Base-by-base conservation (phyloP, 2,113 vertebrate species). In the Chloropsis hardwickii region DNA sequence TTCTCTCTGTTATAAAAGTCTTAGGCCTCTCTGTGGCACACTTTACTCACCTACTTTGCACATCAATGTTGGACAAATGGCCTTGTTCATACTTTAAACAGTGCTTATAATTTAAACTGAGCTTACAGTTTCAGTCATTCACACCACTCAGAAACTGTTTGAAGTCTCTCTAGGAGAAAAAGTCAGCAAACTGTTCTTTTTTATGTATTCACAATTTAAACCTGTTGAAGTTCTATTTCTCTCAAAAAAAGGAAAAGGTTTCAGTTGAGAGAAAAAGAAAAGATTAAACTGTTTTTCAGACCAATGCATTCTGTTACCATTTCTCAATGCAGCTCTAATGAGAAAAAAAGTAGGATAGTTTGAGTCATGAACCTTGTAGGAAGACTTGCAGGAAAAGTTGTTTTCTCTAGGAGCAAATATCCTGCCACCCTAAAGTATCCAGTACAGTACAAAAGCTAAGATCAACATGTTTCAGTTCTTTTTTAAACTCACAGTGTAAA, bases 1-100 rank as follows among this genome's bases (percentile, higher is more conserved):
- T 97, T 96, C 45, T 67, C 95, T 92, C 48, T 87, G 2, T 85
- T 93, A 44, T 31, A 54, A 58, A 95, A 92, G 19, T 65, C 76
- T 74, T 78, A 73, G 58, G 56, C 76, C 39, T 84, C 42, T 90
- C 13, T 44, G 42, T 64, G 54, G 81, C 87, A 69, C 69, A 86
- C 25, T 93, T 95, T 73, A 74, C 19, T 90, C 58, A 81, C 33
- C 54, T 70, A 53, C 67, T 48, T 86, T 80, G 39, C 47, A 66
- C 92, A 89, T 81, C 48, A 35, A 1, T 65, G 83, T 84, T 83
- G 70, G 92, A 87, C 40, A 91, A 97, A 94, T 67, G 88, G 71
- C 90, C 85, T 92, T 69, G 35, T 77, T 94, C 51, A 42, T 84
- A 57, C 61, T 86, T 91, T 78, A 92, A 70, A 35, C 35, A 60